Conservation (phyloP, 2,888 invertebrate species). For the Mayetiola destructor region DNA sequence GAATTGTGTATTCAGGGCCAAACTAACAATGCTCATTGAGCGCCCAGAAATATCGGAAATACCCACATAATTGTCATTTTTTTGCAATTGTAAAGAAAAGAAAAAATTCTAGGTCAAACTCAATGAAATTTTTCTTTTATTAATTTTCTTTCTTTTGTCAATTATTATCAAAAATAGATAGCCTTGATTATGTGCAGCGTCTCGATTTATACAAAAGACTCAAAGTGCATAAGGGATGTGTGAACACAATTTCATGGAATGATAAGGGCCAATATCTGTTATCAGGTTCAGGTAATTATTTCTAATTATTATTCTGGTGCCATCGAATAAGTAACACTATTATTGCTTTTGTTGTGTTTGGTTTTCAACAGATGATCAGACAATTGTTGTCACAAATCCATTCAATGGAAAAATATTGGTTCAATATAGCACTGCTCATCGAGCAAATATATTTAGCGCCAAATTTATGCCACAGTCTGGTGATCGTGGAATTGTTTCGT, state of each 20-base stretch:
- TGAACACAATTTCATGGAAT: constrained; percentile 75
- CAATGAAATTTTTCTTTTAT: not conserved
- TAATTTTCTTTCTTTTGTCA: no score
- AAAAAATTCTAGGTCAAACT: not conserved
- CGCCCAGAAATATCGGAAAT: no score
- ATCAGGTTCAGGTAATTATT: not conserved
- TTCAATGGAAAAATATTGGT: constrained; percentile 46
- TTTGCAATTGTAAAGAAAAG: no score
- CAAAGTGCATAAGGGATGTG: constrained; percentile 63
- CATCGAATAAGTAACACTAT: constrained; percentile 33
- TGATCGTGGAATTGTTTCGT: constrained; percentile 54
- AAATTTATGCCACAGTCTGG: constrained; percentile 30
- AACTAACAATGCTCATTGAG: no score
- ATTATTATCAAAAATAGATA: constrained; percentile 36
- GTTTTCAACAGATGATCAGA: constrained; percentile 75
- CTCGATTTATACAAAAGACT: constrained; percentile 48
- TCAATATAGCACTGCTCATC: constrained; percentile 57
- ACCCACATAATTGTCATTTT: no score
- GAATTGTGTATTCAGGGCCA: no score
- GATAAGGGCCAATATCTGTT: constrained; percentile 50
- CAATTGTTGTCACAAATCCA: constrained; percentile 55
- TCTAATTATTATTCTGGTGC: not conserved
- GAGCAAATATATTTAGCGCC: constrained; percentile 56
- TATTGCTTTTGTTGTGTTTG: no score
- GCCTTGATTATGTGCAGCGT: constrained; percentile 52